phyloP scores from a whole-genome alignment of 2,113 vertebrate species.

The Henicopernis longicauda region DNA sequence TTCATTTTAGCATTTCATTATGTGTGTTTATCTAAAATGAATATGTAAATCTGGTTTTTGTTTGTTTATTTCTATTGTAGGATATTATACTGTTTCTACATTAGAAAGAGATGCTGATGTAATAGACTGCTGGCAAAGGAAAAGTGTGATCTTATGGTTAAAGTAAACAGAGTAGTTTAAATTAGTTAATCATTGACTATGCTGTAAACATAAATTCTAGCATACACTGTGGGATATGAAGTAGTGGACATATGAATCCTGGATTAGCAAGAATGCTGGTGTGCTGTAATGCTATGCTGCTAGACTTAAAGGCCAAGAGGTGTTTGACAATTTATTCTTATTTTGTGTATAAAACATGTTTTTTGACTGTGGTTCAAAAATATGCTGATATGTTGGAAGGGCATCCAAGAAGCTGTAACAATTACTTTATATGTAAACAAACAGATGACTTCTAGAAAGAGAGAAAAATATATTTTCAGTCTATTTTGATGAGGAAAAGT shows the following conservation, averaged over 20 bases:
- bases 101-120: neutral
- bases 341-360: neutral
- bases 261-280: neutral
- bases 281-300: neutral
- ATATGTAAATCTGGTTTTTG: neutral
- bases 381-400: neutral
- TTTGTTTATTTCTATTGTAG: neutral
- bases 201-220: neutral
- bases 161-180: neutral
- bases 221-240: neutral
- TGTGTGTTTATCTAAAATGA: neutral
- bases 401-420: neutral
- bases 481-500: neutral
- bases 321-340: neutral
- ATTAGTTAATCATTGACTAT: neutral
- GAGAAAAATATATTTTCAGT: neutral
- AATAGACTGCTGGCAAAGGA: neutral
- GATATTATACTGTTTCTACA: neutral
- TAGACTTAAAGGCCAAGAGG: neutral
- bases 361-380: neutral
- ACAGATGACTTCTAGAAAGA: neutral
- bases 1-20: neutral
- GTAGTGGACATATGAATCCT: neutral
- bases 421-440: neutral
- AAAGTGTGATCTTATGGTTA: neutral